Evolutionary conservation across 2,888 invertebrate species (phyloP), one percentile per base, ranked within the genome.

Genomic region (Encarsia formosa): DNA sequence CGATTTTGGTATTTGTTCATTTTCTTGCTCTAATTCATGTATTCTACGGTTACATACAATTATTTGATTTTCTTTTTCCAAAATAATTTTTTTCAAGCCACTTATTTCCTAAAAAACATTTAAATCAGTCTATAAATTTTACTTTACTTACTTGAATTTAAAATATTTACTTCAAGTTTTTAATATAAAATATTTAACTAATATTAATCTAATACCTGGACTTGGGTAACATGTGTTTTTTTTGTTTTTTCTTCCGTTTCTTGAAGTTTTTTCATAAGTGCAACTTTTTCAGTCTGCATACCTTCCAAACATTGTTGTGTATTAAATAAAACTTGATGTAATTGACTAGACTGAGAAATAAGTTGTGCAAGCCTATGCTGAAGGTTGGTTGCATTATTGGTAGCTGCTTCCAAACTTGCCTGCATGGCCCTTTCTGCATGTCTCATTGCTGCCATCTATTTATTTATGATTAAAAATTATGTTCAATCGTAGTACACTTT

Each of bases 391-490:
- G 77, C 74, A 43, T 77, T 70, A 61, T 75, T 76, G 15, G 76
- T 77, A 0, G 79, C 78, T 1, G 79, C 79, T 65, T 80, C 79
- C 31, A 78, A 69, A 60, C 77, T 78, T 4, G 71, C 71, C 62
- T 78, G 74, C 37, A 78, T 75, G 0, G 76, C 73, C 26, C 76
- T 67, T 64, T 80, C 79, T 0, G 78, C 75, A 54, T 79, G 77
- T 9, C 73, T 73, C 75, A 80, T 75, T 16, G 78, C 70, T 3
- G 69, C 70, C 69, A 86, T 75, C 70, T 75, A 52, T 35, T 48
- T 22, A 38, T 37, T 35, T 22, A n/a, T 8, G 29, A 22, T 29
- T 18, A 22, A 47, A 51, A n/a, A 42, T 26, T 23, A 42, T 32
- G 8, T 39, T 34, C 19, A 19, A 8, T 20, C 20, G 5, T 20